A percentile compares a stretch with the other conserved stretches of the same genome.
Evolutionary conservation across 92 coral and sea anemone species (phyloP).

Genomic region (Hydrozoanthus gracilis): DNA sequence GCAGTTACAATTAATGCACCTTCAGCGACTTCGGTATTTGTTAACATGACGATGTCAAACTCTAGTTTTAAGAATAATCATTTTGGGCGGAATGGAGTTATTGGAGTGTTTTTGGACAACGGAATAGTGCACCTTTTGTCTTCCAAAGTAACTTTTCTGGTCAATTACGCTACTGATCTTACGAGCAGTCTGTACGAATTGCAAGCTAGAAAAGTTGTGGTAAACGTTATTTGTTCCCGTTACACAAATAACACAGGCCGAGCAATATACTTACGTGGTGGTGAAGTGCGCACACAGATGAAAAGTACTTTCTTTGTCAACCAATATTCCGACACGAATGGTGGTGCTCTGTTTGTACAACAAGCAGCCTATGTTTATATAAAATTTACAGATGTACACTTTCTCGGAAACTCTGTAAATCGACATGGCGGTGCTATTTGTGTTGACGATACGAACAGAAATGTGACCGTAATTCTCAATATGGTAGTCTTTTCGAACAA

Average conservation of each 20-base stretch:
- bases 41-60: slow-evolving; percentile 8
- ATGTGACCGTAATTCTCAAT: slow-evolving; percentile 18
- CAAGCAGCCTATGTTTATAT: background rate
- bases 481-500: background rate
- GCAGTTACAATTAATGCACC: slow-evolving; percentile 5
- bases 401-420: slow-evolving; percentile 21
- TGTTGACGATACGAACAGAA: slow-evolving; percentile 11
- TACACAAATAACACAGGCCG: slow-evolving; percentile 10
- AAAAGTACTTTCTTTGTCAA: background rate
- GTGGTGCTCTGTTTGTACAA: slow-evolving; percentile 25
- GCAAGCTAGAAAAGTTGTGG: background rate
- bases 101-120: slow-evolving; percentile 5
- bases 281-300: background rate
- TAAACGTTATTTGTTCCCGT: background rate
- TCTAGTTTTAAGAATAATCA: background rate
- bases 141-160: background rate
- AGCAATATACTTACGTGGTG: background rate
- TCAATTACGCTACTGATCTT: slow-evolving; percentile 12
- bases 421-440: slow-evolving; percentile 26
- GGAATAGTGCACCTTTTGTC: slow-evolving; percentile 12
- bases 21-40: background rate
- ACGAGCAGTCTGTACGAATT: slow-evolving; percentile 15
- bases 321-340: background rate
- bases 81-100: slow-evolving; percentile 8
- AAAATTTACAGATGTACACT: background rate